Conservation (phyloP, 2,888 invertebrate genomes). For the Argyra leucocephala region DNA sequence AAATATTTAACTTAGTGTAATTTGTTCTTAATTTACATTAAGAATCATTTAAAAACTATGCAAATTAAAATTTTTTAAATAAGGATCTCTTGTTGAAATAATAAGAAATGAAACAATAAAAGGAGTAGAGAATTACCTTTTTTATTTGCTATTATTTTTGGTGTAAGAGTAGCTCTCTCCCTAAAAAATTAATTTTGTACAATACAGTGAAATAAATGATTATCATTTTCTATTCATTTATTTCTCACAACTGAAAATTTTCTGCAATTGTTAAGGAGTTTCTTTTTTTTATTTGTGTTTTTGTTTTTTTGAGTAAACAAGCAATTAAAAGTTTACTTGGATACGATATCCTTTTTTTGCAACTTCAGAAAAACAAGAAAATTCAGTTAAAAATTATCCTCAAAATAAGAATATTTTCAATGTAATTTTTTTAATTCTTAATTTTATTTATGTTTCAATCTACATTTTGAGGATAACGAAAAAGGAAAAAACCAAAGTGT, state of each 20-base stretch:
- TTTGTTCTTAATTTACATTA: background rate
- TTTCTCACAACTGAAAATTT: too few species aligned
- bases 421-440: too few species aligned
- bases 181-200: too few species aligned
- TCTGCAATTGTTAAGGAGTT: background rate
- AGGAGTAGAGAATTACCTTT: background rate
- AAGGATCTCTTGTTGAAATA: background rate
- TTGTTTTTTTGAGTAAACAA: background rate
- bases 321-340: background rate
- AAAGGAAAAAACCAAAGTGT: too few species aligned
- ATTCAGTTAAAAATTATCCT: too few species aligned
- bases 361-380: background rate
- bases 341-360: background rate
- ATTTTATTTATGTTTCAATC: too few species aligned
- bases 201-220: background rate
- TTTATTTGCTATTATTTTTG: background rate
- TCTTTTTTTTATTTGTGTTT: background rate
- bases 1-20: background rate
- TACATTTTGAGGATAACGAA: too few species aligned
- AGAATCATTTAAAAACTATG: conserved; percentile 1
- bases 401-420: too few species aligned
- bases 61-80: background rate
- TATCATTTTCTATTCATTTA: background rate
- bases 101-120: background rate
- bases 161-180: too few species aligned